Conservation (phyloP, 2,888 invertebrate species). For the Globia sparganii region DNA sequence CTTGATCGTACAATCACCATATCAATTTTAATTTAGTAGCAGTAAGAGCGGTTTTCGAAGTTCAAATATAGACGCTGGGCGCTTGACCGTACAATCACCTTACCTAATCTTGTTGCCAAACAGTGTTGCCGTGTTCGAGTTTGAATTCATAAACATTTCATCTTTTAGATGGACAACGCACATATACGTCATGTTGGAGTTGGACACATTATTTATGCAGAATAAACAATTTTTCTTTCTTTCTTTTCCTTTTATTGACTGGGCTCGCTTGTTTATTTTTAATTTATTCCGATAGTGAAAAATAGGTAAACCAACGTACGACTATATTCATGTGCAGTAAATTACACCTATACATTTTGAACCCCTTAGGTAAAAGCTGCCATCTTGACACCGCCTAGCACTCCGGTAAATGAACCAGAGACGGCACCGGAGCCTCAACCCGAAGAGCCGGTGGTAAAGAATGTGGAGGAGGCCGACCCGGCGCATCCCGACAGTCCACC, state of each 20-base stretch:
- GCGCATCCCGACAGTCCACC: conserved; percentile 80
- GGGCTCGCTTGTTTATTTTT: not conserved
- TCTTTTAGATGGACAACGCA: not conserved
- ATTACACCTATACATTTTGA: not conserved
- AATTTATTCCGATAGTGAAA: not conserved
- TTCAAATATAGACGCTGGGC: too few species aligned
- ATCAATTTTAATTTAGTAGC: not conserved
- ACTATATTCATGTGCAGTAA: not conserved
- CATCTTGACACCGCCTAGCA: conserved; percentile 82
- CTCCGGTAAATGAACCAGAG: conserved; percentile 79
- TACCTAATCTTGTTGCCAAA: not conserved
- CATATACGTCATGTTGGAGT: too few species aligned
- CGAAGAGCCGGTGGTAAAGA: conserved; percentile 70
- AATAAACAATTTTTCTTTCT: not conserved
- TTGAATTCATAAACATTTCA: not conserved
- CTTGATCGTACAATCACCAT: not conserved
- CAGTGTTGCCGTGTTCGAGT: not conserved
- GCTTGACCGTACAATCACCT: not conserved
- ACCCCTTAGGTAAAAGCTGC: conserved; percentile 78
- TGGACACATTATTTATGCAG: not conserved
- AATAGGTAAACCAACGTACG: not conserved
- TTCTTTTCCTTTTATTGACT: not conserved
- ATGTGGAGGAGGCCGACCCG: conserved; percentile 74
- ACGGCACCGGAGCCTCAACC: conserved; percentile 64
- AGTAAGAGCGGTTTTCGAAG: not conserved